Base-by-base conservation (phyloP, 2,888 invertebrate genomes). In the Conus canariensis region DNA sequence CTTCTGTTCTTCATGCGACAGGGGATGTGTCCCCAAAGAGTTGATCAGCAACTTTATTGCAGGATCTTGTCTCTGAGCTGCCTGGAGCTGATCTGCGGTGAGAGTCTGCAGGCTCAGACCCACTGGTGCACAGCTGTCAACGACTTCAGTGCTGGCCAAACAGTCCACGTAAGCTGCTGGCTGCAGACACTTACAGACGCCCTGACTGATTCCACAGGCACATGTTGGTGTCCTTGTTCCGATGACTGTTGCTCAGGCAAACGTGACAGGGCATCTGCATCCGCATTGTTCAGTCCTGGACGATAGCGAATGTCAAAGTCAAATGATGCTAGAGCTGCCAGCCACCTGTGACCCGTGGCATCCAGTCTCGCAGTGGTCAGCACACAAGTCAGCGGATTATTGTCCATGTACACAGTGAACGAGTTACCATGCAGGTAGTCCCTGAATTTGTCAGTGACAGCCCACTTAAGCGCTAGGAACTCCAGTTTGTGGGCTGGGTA, bases 381-480 rank as follows among this genome's bases (percentile, higher is more conserved):
- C 16, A 90, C 87, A 67, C 88, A 90, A 6, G 87, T 88, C 14
- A 90, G 30, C 12, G 90, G 90, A 59, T 87, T 90, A 45, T 88
- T 88, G 67, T 90, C 88, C 2, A 87, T 82, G 60, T 56, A 85
- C 30, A 74, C 87, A 80, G 80, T 64, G 45, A 80, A 88, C 0
- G 59, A 25, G 30, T 82, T 3, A 30, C 86, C 60, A 64, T 87
- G 85, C 19, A 88, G 86, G 64, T 90, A 88, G 59, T 88, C 85
- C 12, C 58, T 74, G 56, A 64, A 88, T 80, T 92, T 93, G 6
- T n/a, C 92, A 0, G 91, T n/a, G 9, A 92, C 86, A 1, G 91
- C 91, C 92, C 92, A 93, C 59, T 92, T 92, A 5, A 93, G 77
- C 0, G 91, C 85, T 0, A 93, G 64, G 67, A 91, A 92, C 64